Base-by-base conservation (phyloP, 2,797 vertebrate species). In the Sebastes nivosus region DNA sequence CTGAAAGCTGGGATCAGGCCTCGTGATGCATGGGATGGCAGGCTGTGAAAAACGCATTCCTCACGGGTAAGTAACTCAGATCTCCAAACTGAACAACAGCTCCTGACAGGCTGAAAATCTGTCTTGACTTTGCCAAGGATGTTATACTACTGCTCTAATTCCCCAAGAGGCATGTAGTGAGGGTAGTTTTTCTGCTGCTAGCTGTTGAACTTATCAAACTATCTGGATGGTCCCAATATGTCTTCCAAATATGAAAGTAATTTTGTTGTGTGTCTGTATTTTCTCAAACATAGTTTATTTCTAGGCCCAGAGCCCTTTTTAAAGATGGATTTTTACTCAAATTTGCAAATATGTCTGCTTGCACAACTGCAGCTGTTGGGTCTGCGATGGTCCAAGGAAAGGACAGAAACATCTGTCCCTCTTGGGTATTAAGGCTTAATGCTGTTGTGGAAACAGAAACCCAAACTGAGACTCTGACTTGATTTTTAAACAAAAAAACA, bases 21-120 rank as follows among this genome's bases (percentile, higher is more conserved):
- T 81, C 3, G 22, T 81, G 68, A 86, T 84, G 70, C 80, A 71
- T 30, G 54, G 34, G 77, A 75, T 77, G 80, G 29, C 68, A 20
- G 64, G 38, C 64, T 84, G 70, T 78, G 81, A 82, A 85, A 80
- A 88, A 83, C 2, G 30, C 73, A 85, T 90, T 85, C 79, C 75
- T 86, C 78, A 27, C 9, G 6, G 64, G 52, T 24, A 61, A 67
- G 32, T 70, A 66, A 69, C 30, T 77, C 66, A 61, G 29, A 80
- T 84, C 61, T 66, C 71, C 55, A 63, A 80, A 75, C 42, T 38
- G 46, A 86, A 77, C 77, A 60, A 29, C 79, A 70, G 54, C 52
- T 72, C 83, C 32, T 32, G 54, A 75, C 67, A 79, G 73, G 36
- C 77, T 72, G 61, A 81, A 83, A 87, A 38, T 71, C 73, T 24